Conservation (phyloP, 2,113 vertebrate genomes). For the Hemibagrus wyckioides region DNA sequence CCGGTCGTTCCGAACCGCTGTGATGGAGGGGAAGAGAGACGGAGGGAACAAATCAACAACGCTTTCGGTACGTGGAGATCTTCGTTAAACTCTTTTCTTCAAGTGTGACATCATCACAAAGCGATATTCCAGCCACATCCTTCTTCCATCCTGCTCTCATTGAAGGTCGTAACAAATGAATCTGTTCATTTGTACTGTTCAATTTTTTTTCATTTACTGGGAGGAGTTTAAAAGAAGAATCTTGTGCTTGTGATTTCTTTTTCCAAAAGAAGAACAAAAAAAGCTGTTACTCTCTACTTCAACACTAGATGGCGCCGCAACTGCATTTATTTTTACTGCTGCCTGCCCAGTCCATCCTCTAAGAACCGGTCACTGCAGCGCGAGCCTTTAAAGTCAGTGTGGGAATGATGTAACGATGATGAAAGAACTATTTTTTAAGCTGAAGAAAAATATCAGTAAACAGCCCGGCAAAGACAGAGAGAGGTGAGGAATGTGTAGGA, state of each 20-base stretch:
- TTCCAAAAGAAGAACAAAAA: no score
- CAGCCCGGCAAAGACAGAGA: not conserved
- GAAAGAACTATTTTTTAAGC: not conserved
- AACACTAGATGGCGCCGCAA: not conserved
- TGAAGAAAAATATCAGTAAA: not conserved
- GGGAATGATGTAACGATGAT: not conserved
- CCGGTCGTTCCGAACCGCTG: slow-evolving; percentile 74
- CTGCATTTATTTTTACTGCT: not conserved
- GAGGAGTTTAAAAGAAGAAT: no score
- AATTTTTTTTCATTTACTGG: no score
- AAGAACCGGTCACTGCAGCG: not conserved
- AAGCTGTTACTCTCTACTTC: not conserved
- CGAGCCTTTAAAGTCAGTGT: not conserved
- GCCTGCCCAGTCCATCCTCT: not conserved
- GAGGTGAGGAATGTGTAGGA: not conserved
- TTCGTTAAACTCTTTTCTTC: no score
- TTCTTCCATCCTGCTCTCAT: no score
- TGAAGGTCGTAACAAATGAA: no score
- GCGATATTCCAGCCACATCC: no score
- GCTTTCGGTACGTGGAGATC: no score
- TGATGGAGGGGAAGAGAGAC: fast-evolving
- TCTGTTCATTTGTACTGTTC: no score
- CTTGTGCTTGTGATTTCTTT: no score
- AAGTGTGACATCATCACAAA: no score
- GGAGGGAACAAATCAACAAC: not conserved